Base-by-base conservation (phyloP, 2,888 invertebrate genomes). In the Melieria picta region DNA sequence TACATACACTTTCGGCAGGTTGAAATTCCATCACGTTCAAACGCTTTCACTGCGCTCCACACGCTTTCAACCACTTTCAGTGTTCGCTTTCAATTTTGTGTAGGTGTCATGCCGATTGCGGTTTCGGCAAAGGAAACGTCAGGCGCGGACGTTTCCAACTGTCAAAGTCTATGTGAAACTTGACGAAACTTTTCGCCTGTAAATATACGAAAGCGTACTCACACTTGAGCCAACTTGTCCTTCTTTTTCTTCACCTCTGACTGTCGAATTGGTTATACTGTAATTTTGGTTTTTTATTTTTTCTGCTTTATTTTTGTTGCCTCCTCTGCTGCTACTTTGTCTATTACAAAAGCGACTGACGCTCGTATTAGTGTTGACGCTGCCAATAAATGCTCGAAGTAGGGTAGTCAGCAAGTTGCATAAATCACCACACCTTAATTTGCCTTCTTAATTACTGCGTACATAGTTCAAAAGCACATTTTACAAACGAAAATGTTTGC, bases 371-470 rank as follows among this genome's bases (percentile, higher is more conserved):
- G 3, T 30, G 30, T 30, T 30, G 2, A 2, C 30, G 30, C 16
- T 16, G 16, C 16, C 16, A 1, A 16, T 16, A 30, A 30, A 30
- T 30, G 30, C 30, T 30, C 30, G 0, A 30, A 30, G 30, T 30
- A 30, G 1, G 30, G 30, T 30, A 30, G 30, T 1, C 30, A 30
- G 30, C 30, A 72, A 73, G 81, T 83, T 83, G 83, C 83, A 84
- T 83, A 83, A 84, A 83, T 83, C 82, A 84, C 84, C 84, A 84
- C 84, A 82, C 84, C 84, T 84, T 84, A 84, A 84, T 82, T 83
- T 84, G 79, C 76, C 6, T 69, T 61, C 48, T 57, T 69, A 43
- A 10, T 43, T 60, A 52, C 30, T 30, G 30, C 30, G 30, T 55
- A 5, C 4, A 55, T 4, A n/a, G 13, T 30, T n/a, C 9, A 7